Base-by-base conservation (phyloP, 2,797 vertebrate genomes). In the Bufotes viridis region DNA sequence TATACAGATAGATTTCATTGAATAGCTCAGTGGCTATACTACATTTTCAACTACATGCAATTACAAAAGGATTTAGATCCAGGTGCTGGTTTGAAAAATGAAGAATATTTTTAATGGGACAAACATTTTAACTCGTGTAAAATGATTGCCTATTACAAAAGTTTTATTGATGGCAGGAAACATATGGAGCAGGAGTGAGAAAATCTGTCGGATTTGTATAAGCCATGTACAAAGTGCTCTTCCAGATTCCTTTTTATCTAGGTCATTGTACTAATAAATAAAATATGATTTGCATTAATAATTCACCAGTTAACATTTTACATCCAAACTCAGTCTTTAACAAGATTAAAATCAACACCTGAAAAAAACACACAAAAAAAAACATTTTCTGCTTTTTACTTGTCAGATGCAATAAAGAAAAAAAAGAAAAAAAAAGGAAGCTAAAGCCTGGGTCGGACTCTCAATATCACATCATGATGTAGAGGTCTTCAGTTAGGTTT, bases 221-320 rank as follows among this genome's bases (percentile, higher is more conserved):
- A 76, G 72, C 70, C 22, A 1, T 24, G 72, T 51, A 76, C 15
- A 63, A 29, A 63, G 24, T 63, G 13, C n/a, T n/a, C 49, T 79
- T 86, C 75, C 84, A 78, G 75, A 65, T 22, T 34, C 61, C 49
- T 67, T 20, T 8, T 86, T 79, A 79, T 78, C 84, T 86, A 86
- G 84, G 84, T 51, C 84, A 86, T 78, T 2, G 24, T 78, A 18
- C 84, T 78, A 78, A 87, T 87, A 81, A 81, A 87, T 87, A 81
- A 87, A 87, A 81, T 87, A 87, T 87, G 85, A 81, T 81, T 81
- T 81, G 22, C 26, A 81, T 87, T 53, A 81, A 87, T 87, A 81
- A 87, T 87, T 87, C 51, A 87, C 55, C 57, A 51, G 67, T 22
- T 69, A 81, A 74, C 85, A 86, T 79, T 67, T 78, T 79, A 57